Percentiles rank a stretch among this genome's conserved stretches.
Conservation (phyloP, 1,140 invertebrate genomes). For the Berghia stephanieae region DNA sequence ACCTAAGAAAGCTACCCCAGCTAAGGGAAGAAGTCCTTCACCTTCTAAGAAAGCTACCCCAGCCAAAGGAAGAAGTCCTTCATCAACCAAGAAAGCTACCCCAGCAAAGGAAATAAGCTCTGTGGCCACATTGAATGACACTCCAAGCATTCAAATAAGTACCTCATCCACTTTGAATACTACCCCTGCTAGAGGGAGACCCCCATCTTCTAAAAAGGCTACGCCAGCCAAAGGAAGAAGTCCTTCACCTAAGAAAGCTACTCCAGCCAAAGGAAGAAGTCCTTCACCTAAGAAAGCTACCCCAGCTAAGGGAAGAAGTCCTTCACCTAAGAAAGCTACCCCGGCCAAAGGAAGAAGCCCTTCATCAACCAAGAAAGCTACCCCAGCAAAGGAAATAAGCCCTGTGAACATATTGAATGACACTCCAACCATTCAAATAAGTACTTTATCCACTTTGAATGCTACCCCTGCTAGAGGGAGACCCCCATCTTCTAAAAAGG, state of each 20-base stretch:
- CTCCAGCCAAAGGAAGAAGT: no score
- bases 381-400: background rate
- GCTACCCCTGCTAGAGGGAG: no score
- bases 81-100: background rate
- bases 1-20: background rate
- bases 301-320: background rate
- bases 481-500: no score
- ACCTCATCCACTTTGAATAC: background rate
- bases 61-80: background rate
- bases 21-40: constrained; percentile 20
- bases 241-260: no score
- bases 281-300: no score
- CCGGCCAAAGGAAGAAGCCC: constrained; percentile 7
- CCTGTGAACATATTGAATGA: background rate
- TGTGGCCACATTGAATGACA: no score
- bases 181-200: background rate
- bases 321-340: background rate
- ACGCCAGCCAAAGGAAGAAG: background rate
- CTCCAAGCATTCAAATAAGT: no score
- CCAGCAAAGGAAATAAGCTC: background rate
- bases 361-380: constrained; percentile 18
- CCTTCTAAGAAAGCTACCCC: constrained; percentile 5
- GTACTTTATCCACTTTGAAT: no score
- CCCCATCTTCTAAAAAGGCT: background rate
- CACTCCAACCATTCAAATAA: background rate